Evolutionary conservation across 2,113 vertebrate species (phyloP), one percentile per base, ranked within the genome.

Genomic region (Numenius arquata): DNA sequence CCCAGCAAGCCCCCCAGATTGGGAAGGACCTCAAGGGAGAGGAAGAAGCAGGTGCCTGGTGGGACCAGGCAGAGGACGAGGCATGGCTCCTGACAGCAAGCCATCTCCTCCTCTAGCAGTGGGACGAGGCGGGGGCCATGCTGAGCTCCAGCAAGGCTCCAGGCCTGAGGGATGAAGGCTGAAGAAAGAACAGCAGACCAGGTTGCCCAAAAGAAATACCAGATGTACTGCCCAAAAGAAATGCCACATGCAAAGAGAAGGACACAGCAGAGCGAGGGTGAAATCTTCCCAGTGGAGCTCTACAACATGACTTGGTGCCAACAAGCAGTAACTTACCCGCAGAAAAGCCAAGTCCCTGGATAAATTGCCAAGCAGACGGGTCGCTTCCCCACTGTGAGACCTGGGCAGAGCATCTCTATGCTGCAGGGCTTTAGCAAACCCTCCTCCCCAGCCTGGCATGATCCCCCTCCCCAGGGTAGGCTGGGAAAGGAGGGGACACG

Each of bases 211-310:
- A 88, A 70, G 26, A 66, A 86, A 73, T 5, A 36, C 19, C 50
- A 84, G 59, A 45, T 13, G 22, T 45, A 40, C 8, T 68, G 36
- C 45, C 25, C 20, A 80, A 58, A 90, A 74, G 32, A 62, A 86
- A 77, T 4, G 32, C 19, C 45, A 86, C 38, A 19, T 14, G 50
- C 48, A 80, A 76, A 86, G 66, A 6, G 58, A 85, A 75, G 66
- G 75, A 72, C 62, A 19, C 0, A 5, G 82, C 61, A 15, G 56
- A 40, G 62, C 0, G 0, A 85, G 30, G 15, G 11, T 26, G 12
- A 72, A 47, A 56, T 32, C 63, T 34, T 79, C 75, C 32, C 48
- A 55, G 48, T 1, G 13, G 52, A 63, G 66, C 66, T 83, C 67
- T 30, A 14, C 20, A n/a, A 40, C 34, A 43, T 1, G 1, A 53